Conservation (phyloP, 2,797 vertebrate species). For the Denticeps clupeoides region DNA sequence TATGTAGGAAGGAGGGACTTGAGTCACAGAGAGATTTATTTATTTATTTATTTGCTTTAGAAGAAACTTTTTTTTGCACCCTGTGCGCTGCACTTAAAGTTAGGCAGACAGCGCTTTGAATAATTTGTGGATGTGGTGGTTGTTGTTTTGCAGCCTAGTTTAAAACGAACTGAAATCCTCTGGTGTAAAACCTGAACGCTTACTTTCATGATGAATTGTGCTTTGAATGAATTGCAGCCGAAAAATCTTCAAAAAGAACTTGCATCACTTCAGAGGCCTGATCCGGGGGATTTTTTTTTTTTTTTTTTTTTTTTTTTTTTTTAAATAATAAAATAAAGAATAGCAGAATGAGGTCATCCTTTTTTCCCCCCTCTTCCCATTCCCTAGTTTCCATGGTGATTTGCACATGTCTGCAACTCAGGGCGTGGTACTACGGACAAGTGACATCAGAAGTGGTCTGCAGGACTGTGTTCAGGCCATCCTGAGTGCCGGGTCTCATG, state of each 20-base stretch:
- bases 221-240: background rate
- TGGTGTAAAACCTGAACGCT: constrained; percentile 4
- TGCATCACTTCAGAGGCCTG: background rate
- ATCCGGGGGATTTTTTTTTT: too few relatives aligned
- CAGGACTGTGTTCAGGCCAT: constrained; percentile 71
- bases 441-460: constrained; percentile 57
- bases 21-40: background rate
- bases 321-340: background rate
- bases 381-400: constrained; percentile 67
- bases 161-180: background rate
- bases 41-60: constrained; percentile 2
- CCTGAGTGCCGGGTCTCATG: constrained; percentile 65
- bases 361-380: background rate
- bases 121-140: background rate
- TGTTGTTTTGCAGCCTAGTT: constrained; percentile 11
- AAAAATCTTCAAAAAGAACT: constrained; percentile 5
- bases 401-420: constrained; percentile 70
- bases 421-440: constrained; percentile 54
- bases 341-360: background rate
- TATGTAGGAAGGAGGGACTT: background rate
- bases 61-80: too few relatives aligned
- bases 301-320: too few relatives aligned
- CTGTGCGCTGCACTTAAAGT: background rate
- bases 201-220: background rate
- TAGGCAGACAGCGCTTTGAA: background rate